Conservation (phyloP, 2,797 vertebrate genomes). For the Cyclura pinguis region DNA sequence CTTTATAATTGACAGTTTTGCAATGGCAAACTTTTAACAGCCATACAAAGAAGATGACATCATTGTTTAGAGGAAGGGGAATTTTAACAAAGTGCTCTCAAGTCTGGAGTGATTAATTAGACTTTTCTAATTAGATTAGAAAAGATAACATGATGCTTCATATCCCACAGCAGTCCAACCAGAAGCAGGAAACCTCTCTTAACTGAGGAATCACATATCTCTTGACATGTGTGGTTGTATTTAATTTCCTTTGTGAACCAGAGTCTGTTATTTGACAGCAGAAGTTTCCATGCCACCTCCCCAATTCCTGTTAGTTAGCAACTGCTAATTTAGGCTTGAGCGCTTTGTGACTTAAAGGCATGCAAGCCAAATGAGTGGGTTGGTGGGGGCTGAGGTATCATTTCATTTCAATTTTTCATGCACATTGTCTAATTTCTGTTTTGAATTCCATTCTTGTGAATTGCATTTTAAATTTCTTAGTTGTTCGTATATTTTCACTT, state of each 20-base stretch:
- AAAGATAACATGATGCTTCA: constrained; percentile 18
- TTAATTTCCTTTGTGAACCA: constrained; percentile 17
- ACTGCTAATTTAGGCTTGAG: not conserved
- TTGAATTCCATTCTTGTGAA: not conserved
- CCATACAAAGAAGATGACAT: not conserved
- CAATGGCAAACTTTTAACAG: not conserved
- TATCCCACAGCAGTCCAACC: not conserved
- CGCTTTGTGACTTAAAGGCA: not conserved
- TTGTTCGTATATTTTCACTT: not conserved
- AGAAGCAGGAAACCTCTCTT: not conserved
- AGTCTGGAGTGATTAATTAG: constrained; percentile 31
- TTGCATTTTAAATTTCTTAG: not conserved
- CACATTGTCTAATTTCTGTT: not conserved
- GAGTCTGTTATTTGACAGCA: constrained; percentile 1
- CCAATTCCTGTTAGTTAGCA: not conserved
- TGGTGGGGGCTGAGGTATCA: not conserved
- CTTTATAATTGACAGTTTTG: not conserved
- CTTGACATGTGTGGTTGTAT: not conserved
- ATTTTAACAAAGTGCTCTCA: constrained; percentile 3
- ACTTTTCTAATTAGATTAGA: constrained; percentile 1
- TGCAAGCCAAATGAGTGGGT: not conserved
- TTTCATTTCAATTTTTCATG: not conserved
- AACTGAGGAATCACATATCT: constrained; percentile 20
- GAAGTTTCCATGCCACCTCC: not conserved
- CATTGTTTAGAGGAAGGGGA: not conserved